A percentile compares a stretch with the other conserved stretches of the same genome.
These are phyloP conservation scores for Apotomis turbidana DNA, from an alignment of 2,888 invertebrate species.

Conservation along the genomic window DNA sequence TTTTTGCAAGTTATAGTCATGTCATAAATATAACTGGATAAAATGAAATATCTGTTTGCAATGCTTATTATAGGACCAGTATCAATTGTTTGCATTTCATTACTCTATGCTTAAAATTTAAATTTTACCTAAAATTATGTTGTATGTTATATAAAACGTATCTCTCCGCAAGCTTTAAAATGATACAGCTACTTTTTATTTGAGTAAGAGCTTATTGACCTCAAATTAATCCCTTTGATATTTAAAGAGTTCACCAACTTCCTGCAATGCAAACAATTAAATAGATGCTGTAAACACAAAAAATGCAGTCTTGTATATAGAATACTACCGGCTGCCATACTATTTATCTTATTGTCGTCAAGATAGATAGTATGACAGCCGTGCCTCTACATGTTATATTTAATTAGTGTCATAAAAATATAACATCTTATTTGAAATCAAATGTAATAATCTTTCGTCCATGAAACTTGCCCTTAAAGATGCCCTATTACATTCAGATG, in stretches of 20 bases:
- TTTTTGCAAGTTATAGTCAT: constrained; percentile 2
- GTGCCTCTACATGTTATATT: not conserved
- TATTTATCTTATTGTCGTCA: not conserved
- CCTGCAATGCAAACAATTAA: constrained; percentile 81
- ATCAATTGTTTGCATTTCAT: constrained; percentile 28
- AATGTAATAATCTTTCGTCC: not conserved
- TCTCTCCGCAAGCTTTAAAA: constrained; percentile 61
- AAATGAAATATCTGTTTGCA: constrained; percentile 11
- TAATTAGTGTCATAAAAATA: not conserved
- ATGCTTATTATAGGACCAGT: constrained; percentile 20
- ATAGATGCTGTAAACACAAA: constrained; percentile 49
- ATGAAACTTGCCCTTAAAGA: too few relatives aligned
- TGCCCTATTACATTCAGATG: not conserved
- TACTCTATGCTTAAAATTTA: constrained; percentile 31
- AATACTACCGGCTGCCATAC: not conserved
- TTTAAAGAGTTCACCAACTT: constrained; percentile 81
- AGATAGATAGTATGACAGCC: not conserved
- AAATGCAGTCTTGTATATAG: constrained; percentile 10
- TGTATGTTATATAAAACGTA: constrained; percentile 49
- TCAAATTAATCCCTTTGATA: constrained; percentile 71
- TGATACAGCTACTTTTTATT: constrained; percentile 69
- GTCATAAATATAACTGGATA: not conserved
- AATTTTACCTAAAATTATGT: constrained; percentile 46
- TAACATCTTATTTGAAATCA: constrained; percentile 4
- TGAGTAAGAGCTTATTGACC: constrained; percentile 65